phyloP scores from a whole-genome alignment of 1,140 invertebrate genomes.

The Brachionus rotundiformis region DNA sequence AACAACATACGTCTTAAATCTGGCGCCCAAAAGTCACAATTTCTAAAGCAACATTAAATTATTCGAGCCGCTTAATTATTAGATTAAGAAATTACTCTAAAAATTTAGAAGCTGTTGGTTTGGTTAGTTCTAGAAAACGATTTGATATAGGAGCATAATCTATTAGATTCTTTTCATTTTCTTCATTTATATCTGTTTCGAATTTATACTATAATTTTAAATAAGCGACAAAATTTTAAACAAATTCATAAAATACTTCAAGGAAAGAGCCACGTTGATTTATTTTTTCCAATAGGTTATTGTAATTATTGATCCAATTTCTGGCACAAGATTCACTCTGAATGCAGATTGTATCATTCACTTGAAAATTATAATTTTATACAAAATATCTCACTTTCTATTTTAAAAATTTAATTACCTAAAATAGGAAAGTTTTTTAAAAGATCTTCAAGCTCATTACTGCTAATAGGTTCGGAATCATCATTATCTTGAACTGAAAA shows the following conservation, averaged over 20 bases:
- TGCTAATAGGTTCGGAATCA: background rate
- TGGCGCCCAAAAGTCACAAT: conserved; percentile 31
- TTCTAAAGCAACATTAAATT: background rate
- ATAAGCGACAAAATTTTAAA: background rate
- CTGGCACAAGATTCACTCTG: conserved; percentile 27
- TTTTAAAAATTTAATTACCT: background rate
- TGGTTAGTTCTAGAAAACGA: conserved; percentile 17
- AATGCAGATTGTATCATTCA: conserved; percentile 17
- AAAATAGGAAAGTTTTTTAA: background rate
- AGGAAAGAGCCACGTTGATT: background rate
- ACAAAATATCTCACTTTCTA: background rate
- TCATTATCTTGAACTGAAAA: background rate
- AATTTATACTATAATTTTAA: conserved; percentile 9
- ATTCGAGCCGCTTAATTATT: conserved; percentile 14
- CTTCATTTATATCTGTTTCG: conserved; percentile 24
- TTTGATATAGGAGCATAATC: conserved; percentile 37
- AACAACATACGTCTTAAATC: conserved; percentile 42
- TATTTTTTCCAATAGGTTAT: conserved; percentile 7
- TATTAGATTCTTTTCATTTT: conserved; percentile 16
- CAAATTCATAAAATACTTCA: background rate
- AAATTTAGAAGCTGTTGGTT: background rate
- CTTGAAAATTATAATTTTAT: background rate
- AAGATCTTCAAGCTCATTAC: background rate
- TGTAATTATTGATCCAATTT: conserved; percentile 49
- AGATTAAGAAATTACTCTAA: conserved; percentile 18